Conservation (phyloP, 2,113 vertebrate species). For the Burhinus bistriatus region DNA sequence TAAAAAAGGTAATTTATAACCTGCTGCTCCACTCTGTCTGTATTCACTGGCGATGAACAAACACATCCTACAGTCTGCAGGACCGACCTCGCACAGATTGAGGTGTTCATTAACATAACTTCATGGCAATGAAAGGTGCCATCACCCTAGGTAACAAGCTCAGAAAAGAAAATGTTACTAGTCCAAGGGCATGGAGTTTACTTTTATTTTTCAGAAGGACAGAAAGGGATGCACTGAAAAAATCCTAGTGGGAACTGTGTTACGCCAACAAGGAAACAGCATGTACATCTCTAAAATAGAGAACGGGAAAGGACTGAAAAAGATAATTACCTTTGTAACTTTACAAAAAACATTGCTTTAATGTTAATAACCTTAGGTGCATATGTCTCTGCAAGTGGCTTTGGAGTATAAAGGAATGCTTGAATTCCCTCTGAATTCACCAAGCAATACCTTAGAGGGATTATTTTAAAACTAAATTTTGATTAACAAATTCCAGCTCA, state of each 20-base stretch:
- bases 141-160: constrained; percentile 32
- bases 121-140: not conserved
- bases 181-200: not conserved
- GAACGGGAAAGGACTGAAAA: not conserved
- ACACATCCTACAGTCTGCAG: not conserved
- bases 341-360: not conserved
- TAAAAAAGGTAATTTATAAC: constrained; percentile 54
- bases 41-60: constrained; percentile 14
- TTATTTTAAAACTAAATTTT: not conserved
- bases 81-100: not conserved
- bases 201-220: not conserved
- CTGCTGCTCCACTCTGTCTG: not conserved
- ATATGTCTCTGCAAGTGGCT: not conserved
- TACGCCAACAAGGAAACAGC: not conserved
- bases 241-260: not conserved
- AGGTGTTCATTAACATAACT: constrained; percentile 49
- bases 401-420: not conserved
- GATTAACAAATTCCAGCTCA: not conserved
- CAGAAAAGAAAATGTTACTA: not conserved
- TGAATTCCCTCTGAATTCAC: not conserved
- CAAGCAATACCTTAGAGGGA: not conserved
- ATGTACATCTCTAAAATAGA: not conserved
- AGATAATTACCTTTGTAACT: not conserved
- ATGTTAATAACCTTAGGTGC: not conserved
- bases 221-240: not conserved